Evolutionary conservation across 2,797 vertebrate genomes (phyloP), one percentile per base, ranked within the genome.

Genomic region (Fundulus diaphanus): DNA sequence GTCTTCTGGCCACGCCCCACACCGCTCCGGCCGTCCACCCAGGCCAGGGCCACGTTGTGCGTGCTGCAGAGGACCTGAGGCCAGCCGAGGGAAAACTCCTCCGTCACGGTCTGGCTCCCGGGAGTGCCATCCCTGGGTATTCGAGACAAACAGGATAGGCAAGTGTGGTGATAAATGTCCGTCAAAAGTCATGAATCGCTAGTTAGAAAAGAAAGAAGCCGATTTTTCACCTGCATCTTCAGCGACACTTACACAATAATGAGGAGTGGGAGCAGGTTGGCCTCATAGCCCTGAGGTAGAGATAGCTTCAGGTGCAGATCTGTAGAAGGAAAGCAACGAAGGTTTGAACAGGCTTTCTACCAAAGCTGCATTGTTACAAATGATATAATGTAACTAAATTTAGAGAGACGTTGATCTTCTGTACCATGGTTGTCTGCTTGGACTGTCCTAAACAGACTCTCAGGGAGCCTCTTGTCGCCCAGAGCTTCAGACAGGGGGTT

Each of bases 251-350:
- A 96, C 96, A 96, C 92, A 81, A 96, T 94, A 81, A 96, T 37
- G 70, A 96, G 93, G 29, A 96, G 93, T 7, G 96, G 96, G 77
- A 94, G 94, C 65, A 95, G 87, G 85, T 93, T 93, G 82, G 91
- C 90, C 85, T 96, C 94, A 7, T 95, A 95, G 54, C 94, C 94
- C 73, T 88, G 93, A 76, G 96, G 96, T 70, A 96, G 81, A 65
- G 93, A 94, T 65, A 96, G 87, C 78, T 95, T 96, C 87, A 96
- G 84, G 89, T 96, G 92, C 42, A 96, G 85, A 69, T 96, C 96
- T 96, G 78, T 77, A 59, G 72, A 85, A 77, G 83, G 80, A 24
- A 85, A 82, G 85, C 61, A 79, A 24, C 46, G 12, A 16, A 73
- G 74, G 42, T 49, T 51, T 44, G 78, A 49, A 75, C 18, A 49